Percentiles rank a stretch among this genome's conserved stretches.
phyloP scores from a whole-genome alignment of 2,113 vertebrate species.

The Sander vitreus region DNA sequence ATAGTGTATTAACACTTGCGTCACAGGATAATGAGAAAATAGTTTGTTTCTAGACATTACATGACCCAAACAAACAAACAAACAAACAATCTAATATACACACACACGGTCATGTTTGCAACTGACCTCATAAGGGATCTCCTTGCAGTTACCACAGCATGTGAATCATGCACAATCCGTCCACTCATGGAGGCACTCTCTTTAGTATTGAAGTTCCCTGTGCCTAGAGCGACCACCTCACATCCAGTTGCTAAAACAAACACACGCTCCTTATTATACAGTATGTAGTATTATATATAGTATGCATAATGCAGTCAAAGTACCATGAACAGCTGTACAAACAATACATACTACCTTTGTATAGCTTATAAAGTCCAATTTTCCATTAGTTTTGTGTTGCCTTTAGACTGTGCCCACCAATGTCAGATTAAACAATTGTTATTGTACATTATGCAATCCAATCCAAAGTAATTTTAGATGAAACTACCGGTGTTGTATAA shows the following conservation, averaged over 20 bases:
- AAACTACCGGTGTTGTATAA: background rate
- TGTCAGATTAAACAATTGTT: background rate
- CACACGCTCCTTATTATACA: no score
- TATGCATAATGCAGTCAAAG: background rate
- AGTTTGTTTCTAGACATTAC: background rate
- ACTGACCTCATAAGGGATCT: conserved; percentile 92
- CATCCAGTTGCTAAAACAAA: conserved; percentile 64
- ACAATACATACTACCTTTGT: background rate
- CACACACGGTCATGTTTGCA: background rate
- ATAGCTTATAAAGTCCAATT: background rate
- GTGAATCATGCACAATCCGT: conserved; percentile 91
- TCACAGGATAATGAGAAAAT: background rate
- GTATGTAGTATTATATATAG: no score
- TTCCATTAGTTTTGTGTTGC: background rate
- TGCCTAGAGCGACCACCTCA: conserved; percentile 93
- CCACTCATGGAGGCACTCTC: conserved; percentile 80
- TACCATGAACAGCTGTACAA: background rate
- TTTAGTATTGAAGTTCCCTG: conserved; percentile 89
- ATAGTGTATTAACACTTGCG: background rate
- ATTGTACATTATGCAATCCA: background rate
- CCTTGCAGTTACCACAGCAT: conserved; percentile 90
- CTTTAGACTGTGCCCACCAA: background rate
- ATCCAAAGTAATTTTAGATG: background rate
- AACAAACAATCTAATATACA: background rate
- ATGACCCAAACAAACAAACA: background rate